Base-by-base conservation (phyloP, 2,113 vertebrate species). In the Callipepla californica region DNA sequence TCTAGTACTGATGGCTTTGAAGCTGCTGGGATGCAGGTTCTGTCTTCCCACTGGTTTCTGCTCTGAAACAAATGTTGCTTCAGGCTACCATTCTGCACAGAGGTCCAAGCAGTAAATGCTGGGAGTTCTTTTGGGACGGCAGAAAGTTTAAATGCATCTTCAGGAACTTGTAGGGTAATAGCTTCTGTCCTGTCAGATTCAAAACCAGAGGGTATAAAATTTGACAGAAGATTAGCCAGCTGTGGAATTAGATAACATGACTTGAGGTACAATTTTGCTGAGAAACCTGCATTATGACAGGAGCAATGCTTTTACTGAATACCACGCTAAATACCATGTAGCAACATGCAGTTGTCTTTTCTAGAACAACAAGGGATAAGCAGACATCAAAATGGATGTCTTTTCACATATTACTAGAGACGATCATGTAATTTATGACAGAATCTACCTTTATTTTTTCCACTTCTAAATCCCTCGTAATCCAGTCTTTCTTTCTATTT, bases 131-230 rank as follows among this genome's bases (percentile, higher is more conserved):
- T 82, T 34, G 74, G 87, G 79, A 80, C 40, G 87, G 74, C 30
- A 26, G 32, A 68, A 80, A 92, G 47, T 88, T 90, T 82, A 83
- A 80, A 78, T 57, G 16, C 8, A 23, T 67, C 34, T 87, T 95
- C 61, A 78, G 55, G 19, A 84, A 66, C 85, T 65, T 44, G 38
- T n/a, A 75, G 65, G 11, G 13, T 87, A 89, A 91, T 85, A 93
- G 91, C 93, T 85, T 68, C 63, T 93, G 65, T 85, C 65, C 76
- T 83, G 87, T 91, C 87, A 87, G 79, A 91, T 90, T 94, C 36
- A 73, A 9, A 72, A 92, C 85, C 89, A 92, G 82, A 92, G 82
- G 76, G 47, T 92, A 90, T 94, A 86, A 92, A 94, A 86, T 78
- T 75, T 80, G 76, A 77, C 61, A 89, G 57, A 65, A 83, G 95